Base-by-base conservation (phyloP, 2,797 vertebrate species). In the Lophura swinhoii region DNA sequence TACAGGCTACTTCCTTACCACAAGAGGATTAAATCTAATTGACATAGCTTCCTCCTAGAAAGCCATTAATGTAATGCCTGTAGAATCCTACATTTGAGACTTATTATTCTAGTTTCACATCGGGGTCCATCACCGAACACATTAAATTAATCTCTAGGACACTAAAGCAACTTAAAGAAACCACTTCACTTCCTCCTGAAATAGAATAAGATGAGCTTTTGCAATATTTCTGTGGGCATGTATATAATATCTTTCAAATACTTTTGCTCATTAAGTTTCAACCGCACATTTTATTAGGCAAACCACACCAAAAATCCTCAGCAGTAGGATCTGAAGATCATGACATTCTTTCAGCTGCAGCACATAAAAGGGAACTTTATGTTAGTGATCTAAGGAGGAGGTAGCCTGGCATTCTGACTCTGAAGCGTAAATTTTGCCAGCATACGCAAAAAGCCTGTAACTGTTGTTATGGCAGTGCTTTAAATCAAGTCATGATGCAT, bases 81-180 rank as follows among this genome's bases (percentile, higher is more conserved):
- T 23, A 91, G 60, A 8, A 59, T 73, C 37, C 35, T 84, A 17
- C n/a, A 43, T 46, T 75, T 62, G 21, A 75, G 35, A 60, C 81
- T 88, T 81, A 48, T n/a, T 71, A 56, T 87, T 76, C 35, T 55
- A 73, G 43, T 91, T 90, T 69, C 60, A 43, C 10, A 17, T 20
- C 39, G n/a, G 77, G 20, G 63, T 90, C 88, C 10, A 5, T 81
- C 84, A 90, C 0, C 33, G 49, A 84, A 72, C 74, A 88, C 81
- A 90, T 33, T 60, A 81, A 93, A 69, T 86, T 90, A 72, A 80
- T 43, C 37, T 73, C 41, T 80, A 73, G 51, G 55, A 93, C 14
- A 44, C 41, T 59, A 87, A 82, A 87, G 18, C 55, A 87, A 80
- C 66, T 79, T 74, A 81, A 81, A 77, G 68, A 94, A 93, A 90